Conservation (phyloP, 2,797 vertebrate species). For the Echeneis naucrates region DNA sequence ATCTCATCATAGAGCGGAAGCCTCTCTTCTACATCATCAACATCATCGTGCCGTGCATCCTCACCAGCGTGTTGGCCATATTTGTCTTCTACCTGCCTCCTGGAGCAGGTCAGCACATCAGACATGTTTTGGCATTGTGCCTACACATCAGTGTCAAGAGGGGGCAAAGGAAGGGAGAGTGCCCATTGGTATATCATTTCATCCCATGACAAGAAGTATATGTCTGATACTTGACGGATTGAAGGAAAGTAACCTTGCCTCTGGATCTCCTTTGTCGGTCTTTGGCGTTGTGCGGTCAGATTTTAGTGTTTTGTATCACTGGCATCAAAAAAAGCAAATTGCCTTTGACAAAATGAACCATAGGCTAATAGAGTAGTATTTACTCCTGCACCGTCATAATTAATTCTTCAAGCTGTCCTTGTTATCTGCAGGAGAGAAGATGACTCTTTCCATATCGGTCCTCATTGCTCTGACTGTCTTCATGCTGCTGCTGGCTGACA, state of each 20-base stretch:
- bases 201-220: slow-evolving; percentile 25
- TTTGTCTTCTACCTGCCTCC: slow-evolving; percentile 95
- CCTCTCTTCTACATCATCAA: slow-evolving; percentile 94
- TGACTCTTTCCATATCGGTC: slow-evolving; percentile 94
- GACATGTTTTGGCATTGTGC: slow-evolving; percentile 23
- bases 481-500: slow-evolving; percentile 92
- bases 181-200: neutral
- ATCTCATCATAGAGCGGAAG: slow-evolving; percentile 92
- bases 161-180: neutral
- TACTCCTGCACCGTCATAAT: neutral
- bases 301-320: slow-evolving; percentile 2
- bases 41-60: slow-evolving; percentile 92
- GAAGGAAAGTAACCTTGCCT: slow-evolving; percentile 8
- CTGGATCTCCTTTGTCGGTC: slow-evolving; percentile 12
- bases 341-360: neutral
- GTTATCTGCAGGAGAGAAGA: slow-evolving; percentile 89
- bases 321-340: neutral
- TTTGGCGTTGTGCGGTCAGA: neutral
- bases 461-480: slow-evolving; percentile 94
- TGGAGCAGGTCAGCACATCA: slow-evolving; percentile 86
- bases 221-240: slow-evolving; percentile 3
- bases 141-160: slow-evolving; percentile 34
- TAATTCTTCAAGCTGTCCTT: neutral
- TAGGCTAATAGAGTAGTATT: neutral
- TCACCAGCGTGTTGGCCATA: slow-evolving; percentile 92